phyloP scores from a whole-genome alignment of 2,888 invertebrate species.

The Nephrocerus scutellatus region DNA sequence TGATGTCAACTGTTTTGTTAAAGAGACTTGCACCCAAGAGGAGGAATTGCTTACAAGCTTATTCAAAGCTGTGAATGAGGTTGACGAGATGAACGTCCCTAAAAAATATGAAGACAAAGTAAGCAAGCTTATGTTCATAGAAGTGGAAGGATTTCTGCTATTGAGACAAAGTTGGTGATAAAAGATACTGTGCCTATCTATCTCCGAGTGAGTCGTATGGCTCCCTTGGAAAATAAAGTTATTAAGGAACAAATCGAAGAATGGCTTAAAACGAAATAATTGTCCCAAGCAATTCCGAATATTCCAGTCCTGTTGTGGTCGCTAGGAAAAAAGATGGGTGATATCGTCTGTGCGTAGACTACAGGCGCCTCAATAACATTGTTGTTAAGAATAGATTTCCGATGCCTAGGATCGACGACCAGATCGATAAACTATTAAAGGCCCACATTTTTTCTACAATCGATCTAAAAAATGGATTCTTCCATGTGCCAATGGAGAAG shows the following conservation, averaged over 20 bases:
- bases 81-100: too few relatives aligned
- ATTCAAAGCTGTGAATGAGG: too few relatives aligned
- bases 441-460: conserved; percentile 5
- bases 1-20: too few relatives aligned
- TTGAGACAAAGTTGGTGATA: too few relatives aligned
- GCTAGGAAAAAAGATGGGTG: conserved; percentile 6
- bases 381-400: conserved; percentile 7
- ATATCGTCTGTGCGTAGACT: conserved; percentile 7
- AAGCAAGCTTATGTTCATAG: too few relatives aligned
- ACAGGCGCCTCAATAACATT: conserved; percentile 4
- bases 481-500: conserved; percentile 1
- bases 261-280: conserved; percentile 8
- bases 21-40: too few relatives aligned
- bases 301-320: conserved; percentile 6
- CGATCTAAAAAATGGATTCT: conserved; percentile 5
- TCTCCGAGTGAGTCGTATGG: not conserved
- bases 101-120: too few relatives aligned
- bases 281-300: conserved; percentile 5
- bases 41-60: too few relatives aligned
- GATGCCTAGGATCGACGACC: conserved; percentile 5
- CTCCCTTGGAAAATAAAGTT: conserved; percentile 1
- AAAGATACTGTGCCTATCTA: too few relatives aligned
- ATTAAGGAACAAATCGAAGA: conserved; percentile 3
- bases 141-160: too few relatives aligned
- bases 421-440: conserved; percentile 2